Evolutionary conservation across 2,113 vertebrate genomes (phyloP), one percentile per base, ranked within the genome.

Genomic region (Sterna hirundo): DNA sequence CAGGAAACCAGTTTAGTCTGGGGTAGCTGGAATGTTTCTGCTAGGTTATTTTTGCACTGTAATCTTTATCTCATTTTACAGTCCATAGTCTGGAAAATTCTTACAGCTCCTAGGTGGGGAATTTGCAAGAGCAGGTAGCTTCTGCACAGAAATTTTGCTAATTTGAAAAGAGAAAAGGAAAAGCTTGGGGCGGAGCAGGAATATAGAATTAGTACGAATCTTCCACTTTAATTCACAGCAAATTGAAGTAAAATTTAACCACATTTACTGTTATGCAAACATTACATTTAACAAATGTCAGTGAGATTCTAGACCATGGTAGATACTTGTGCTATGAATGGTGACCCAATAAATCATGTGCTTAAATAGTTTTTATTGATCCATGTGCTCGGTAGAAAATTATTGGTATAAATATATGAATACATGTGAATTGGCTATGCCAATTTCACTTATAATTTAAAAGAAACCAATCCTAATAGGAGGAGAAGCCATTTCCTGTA

Each of bases 321-420:
- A 85, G 57, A 62, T 86, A 90, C 60, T 94, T 93, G 49, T 12
- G 25, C 29, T 60, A 14, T 82, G 61, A 96, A 86, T 52, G 46
- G 92, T 94, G 64, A 36, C 9, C 72, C 44, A 62, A 38, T 90
- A 96, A 95, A 95, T 92, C 6, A 51, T 42, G 9, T n/a, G 29
- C 60, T 90, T 91, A 95, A 92, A 47, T 70, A 78, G 12, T 55
- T 72, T 74, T 60, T 76, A 89, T 95, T 88, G 74, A 90, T 94
- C 74, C 86, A 54, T 55, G 83, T 95, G 23, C 93, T 89, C 68
- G 71, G 72, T 83, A 76, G 38, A 78, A 96, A 93, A 88, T 93
- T 0, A 82, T 83, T 93, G 92, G 8, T 30, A 4, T 76, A 79
- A 87, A 75, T 83, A 84, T 49, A 81, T 42, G 21, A 88, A 78